Conservation (phyloP, 2,888 invertebrate species). For the Galeopsomyia nigrocyanea region DNA sequence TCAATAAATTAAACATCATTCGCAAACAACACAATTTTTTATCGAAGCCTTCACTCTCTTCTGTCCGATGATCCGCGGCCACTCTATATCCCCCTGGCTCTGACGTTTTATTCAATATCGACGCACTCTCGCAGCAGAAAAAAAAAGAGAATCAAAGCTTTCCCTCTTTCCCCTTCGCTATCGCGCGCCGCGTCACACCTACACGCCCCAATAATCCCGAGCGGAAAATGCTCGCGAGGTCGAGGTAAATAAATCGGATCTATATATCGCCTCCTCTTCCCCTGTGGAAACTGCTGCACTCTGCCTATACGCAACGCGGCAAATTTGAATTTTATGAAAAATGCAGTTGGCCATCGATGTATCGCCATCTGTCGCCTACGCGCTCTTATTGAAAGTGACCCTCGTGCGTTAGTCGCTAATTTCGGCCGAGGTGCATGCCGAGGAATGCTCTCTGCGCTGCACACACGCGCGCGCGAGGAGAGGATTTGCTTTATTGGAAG, state of each 20-base stretch:
- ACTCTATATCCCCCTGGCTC: too few relatives aligned
- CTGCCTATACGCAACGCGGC: neutral
- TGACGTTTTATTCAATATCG: neutral
- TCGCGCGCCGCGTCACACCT: conserved; percentile 23
- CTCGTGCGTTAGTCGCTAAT: too few relatives aligned
- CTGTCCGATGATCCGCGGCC: too few relatives aligned
- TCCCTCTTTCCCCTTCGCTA: neutral
- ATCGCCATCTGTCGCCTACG: conserved; percentile 35
- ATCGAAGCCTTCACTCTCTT: too few relatives aligned
- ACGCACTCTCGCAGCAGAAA: neutral
- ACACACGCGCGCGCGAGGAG: too few relatives aligned
- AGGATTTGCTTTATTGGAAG: too few relatives aligned
- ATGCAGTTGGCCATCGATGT: conserved; percentile 32
- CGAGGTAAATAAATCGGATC: conserved; percentile 31
- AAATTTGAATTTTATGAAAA: conserved; percentile 48
- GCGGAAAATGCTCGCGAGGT: neutral
- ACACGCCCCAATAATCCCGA: neutral
- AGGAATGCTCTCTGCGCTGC: too few relatives aligned
- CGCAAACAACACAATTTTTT: too few relatives aligned
- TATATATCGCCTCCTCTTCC: conserved; percentile 21
- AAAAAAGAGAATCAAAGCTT: neutral
- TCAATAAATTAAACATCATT: too few relatives aligned
- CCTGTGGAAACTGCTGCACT: neutral
- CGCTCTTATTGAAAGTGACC: neutral
- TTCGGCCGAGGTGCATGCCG: too few relatives aligned